Base-by-base conservation (phyloP, 2,888 invertebrate species). In the Phorcus lineatus region DNA sequence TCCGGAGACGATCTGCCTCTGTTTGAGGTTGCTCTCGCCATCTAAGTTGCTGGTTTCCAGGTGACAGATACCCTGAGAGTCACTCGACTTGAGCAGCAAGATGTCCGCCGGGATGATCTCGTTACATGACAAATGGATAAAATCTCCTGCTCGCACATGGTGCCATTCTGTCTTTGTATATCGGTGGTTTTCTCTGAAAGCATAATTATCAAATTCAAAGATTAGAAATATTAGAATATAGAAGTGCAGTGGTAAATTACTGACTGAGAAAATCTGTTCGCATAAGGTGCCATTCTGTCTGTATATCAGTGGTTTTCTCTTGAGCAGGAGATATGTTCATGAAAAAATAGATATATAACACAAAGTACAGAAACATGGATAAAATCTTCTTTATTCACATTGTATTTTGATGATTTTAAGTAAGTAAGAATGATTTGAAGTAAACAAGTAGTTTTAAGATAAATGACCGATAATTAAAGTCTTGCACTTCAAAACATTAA, bases 21-120 rank as follows among this genome's bases (percentile, higher is more conserved):
- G 97, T 93, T 99, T 99, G 83, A 99, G 94, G 94, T 98, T 99
- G 70, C 88, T 97, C 97, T 99, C 99, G 13, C 99, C 99, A 91
- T 99, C 99, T 91, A 99, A 94, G 94, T 99, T 98, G 91, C 97
- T 97, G 0, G 99, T 99, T 94, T 99, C 99, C 86, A 99, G 95
- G 94, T 97, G 98, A 92, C 98, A 98, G 81, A 97, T 94, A 62
- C 98, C 98, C 91, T 96, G 95, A 11, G 96, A 95, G 94, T 97
- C 98, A 90, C 97, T 97, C 80, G 97, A 96, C 89, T 96, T 95
- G 83, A 99, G 94, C 81, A 99, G 94, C 82, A 99, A 94, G 91
- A 99, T 96, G 93, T 99, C 99, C 0, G 99, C 99, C 52, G 99
- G 99, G 85, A 99, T 97, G 79, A 97, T 95, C 94, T 99, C 98